These are phyloP conservation scores for Mycalesis mineus DNA, from an alignment of 2,888 invertebrate genomes.

Conservation along the genomic window DNA sequence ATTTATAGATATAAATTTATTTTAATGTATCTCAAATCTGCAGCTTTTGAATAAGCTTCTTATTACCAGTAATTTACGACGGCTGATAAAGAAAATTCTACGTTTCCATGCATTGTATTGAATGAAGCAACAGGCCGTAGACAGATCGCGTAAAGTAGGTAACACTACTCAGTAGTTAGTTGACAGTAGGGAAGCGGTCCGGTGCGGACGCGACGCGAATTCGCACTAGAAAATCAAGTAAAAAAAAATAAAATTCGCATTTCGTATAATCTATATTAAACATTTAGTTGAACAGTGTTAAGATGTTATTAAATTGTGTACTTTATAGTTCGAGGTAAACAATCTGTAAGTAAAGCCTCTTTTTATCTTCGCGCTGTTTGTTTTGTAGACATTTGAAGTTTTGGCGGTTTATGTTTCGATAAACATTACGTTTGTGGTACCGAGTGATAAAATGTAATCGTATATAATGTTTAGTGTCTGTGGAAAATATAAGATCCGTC, in stretches of 20 bases:
- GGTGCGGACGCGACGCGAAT: constrained; percentile 30
- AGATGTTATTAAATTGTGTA: constrained; percentile 41
- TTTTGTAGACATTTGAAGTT: constrained; percentile 47
- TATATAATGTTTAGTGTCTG: constrained; percentile 10
- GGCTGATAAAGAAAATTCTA: constrained; percentile 20
- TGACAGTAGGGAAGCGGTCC: constrained; percentile 30
- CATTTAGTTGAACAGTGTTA: constrained; percentile 18
- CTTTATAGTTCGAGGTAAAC: constrained; percentile 35
- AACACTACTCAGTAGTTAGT: constrained; percentile 6
- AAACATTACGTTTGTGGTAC: constrained; percentile 36
- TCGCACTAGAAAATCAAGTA: not conserved
- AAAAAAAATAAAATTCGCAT: not conserved
- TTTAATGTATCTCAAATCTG: constrained; percentile 1
- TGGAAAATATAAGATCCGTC: not conserved
- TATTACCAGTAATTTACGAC: constrained; percentile 8
- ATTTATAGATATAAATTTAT: no score
- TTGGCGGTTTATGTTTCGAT: constrained; percentile 41
- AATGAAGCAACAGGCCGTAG: constrained; percentile 24
- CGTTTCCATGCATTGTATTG: constrained; percentile 12
- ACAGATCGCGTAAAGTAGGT: not conserved
- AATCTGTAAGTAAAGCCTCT: constrained; percentile 41
- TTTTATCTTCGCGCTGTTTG: constrained; percentile 47
- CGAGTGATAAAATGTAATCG: constrained; percentile 23
- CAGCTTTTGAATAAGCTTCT: constrained; percentile 15
- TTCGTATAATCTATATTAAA: constrained; percentile 30